These are phyloP conservation scores for Sipha flava DNA, from an alignment of 1,140 invertebrate species.

Conservation along the genomic window DNA sequence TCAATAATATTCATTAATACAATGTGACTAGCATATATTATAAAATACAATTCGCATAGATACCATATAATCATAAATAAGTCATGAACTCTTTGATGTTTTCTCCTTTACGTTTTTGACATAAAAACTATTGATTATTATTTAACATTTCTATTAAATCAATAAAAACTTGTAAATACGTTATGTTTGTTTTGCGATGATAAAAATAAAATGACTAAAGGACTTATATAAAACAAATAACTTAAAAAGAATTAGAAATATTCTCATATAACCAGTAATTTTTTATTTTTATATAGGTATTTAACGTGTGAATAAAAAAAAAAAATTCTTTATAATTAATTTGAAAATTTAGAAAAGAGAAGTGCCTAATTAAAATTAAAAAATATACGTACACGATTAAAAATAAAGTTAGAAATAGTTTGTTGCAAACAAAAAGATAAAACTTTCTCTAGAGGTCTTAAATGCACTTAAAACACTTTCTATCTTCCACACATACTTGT, in stretches of 20 bases:
- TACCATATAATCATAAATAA: too few species aligned
- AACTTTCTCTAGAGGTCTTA: background rate
- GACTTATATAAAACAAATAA: background rate
- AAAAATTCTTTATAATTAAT: background rate
- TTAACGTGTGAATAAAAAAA: background rate
- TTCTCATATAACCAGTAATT: background rate
- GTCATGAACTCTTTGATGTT: too few species aligned
- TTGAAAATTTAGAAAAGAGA: background rate
- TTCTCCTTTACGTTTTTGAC: too few species aligned
- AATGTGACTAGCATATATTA: too few species aligned
- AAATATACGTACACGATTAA: background rate
- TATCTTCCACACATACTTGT: background rate
- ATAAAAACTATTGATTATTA: background rate
- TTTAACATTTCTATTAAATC: background rate
- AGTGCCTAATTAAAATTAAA: background rate
- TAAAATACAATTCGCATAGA: background rate
- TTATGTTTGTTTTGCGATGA: background rate
- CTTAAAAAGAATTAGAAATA: background rate
- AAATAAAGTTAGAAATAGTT: background rate
- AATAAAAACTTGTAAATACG: background rate
- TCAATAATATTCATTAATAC: too few species aligned
- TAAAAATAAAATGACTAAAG: background rate
- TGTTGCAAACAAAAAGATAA: background rate
- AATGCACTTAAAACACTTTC: slow-evolving; percentile 1
- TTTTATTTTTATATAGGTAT: background rate